Conservation (phyloP, 1,140 invertebrate genomes). For the Theocolax elegans region DNA sequence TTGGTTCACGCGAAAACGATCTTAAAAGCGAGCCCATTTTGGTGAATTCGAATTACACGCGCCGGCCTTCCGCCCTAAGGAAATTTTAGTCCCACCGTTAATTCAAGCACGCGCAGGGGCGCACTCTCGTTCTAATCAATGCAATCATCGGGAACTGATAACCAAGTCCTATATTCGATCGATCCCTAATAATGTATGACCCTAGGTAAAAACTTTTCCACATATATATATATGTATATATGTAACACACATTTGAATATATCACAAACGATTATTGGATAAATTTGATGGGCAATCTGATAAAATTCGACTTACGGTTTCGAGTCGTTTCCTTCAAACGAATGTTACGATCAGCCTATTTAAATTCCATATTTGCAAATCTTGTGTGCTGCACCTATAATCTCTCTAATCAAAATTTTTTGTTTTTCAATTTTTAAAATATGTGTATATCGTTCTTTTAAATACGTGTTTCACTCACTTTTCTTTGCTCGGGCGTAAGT, state of each 20-base stretch:
- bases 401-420: no score
- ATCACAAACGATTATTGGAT: slow-evolving; percentile 24
- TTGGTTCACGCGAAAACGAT: background rate
- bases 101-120: background rate
- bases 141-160: slow-evolving; percentile 26
- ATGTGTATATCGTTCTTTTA: no score
- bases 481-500: no score
- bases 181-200: background rate
- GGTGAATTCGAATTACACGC: slow-evolving; percentile 1
- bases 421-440: no score
- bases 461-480: no score
- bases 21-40: background rate
- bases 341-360: no score
- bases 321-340: no score
- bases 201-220: no score
- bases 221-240: no score
- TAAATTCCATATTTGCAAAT: no score
- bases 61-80: background rate
- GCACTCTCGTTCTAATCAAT: slow-evolving; percentile 2
- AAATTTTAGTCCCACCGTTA: background rate
- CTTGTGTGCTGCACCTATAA: no score
- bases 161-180: slow-evolving; percentile 18
- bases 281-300: slow-evolving; percentile 14
- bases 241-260: background rate
- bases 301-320: no score